A percentile compares a stretch with the other conserved stretches of the same genome.
These are phyloP conservation scores for Cremastobaeus sp. DNA, from an alignment of 2,888 invertebrate genomes.

Conservation along the genomic window DNA sequence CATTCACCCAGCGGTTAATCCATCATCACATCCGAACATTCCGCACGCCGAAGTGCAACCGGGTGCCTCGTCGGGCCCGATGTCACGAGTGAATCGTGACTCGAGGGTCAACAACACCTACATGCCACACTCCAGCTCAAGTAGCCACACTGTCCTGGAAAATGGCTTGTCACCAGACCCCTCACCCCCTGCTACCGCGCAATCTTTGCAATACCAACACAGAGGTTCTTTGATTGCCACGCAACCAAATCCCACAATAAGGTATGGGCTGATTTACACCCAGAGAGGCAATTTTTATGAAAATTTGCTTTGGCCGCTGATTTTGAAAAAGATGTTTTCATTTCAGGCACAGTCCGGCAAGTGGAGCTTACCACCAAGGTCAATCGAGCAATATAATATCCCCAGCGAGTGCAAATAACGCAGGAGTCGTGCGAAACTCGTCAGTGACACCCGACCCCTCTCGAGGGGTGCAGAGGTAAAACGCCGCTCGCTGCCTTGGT, in stretches of 20 bases:
- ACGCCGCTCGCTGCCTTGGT: background rate
- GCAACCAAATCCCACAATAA: constrained; percentile 78
- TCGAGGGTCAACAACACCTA: constrained; percentile 74
- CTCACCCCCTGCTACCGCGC: constrained; percentile 74
- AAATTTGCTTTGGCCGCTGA: no score
- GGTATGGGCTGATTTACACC: constrained; percentile 68
- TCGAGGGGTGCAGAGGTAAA: constrained; percentile 59
- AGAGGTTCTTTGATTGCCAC: constrained; percentile 75
- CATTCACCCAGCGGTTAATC: constrained; percentile 79
- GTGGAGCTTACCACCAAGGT: constrained; percentile 73
- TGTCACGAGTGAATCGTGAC: constrained; percentile 72
- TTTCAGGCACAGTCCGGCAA: constrained; percentile 67
- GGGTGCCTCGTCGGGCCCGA: constrained; percentile 71
- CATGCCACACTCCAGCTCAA: constrained; percentile 73
- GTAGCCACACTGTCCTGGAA: constrained; percentile 76
- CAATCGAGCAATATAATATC: constrained; percentile 75
- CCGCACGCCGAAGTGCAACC: constrained; percentile 79
- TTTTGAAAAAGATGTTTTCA: background rate
- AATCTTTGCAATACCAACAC: constrained; percentile 75
- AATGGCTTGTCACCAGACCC: constrained; percentile 80
- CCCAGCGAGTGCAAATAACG: constrained; percentile 72
- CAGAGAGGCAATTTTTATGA: no score
- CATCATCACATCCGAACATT: constrained; percentile 77
- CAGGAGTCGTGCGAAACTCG: constrained; percentile 76
- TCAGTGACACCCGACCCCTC: constrained; percentile 68